These are phyloP conservation scores for Zenarchopterus dispar DNA, from an alignment of 2,797 vertebrate genomes.

Conservation along the genomic window DNA sequence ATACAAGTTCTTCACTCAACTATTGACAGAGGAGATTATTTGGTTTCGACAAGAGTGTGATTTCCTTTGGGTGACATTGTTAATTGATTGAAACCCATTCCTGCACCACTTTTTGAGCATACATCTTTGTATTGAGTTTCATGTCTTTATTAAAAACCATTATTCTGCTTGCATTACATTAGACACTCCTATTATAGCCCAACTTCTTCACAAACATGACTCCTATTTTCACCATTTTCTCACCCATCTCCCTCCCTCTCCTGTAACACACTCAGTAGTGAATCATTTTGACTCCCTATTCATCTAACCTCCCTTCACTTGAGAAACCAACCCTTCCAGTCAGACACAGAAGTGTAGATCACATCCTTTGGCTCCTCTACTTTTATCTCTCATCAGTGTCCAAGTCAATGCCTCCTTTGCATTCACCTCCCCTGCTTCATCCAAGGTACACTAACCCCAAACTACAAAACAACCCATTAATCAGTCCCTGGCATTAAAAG, in stretches of 20 bases:
- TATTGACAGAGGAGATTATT: conserved; percentile 16
- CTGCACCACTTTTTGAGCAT: conserved; percentile 25
- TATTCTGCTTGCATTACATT: conserved; percentile 23
- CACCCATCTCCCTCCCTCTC: conserved; percentile 14
- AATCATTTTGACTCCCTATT: conserved; percentile 43
- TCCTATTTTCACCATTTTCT: conserved; percentile 32
- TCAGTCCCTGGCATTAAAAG: conserved; percentile 72
- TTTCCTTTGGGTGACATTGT: conserved; percentile 56
- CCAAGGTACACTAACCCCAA: conserved; percentile 27
- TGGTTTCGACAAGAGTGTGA: conserved; percentile 24
- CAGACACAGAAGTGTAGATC: conserved; percentile 39
- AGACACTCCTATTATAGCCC: conserved; percentile 19
- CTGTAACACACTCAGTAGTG: conserved; percentile 41
- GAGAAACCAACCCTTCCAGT: conserved; percentile 56
- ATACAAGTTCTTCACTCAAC: conserved; percentile 20
- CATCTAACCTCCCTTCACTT: conserved; percentile 44
- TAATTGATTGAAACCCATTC: conserved; percentile 36
- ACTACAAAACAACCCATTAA: conserved; percentile 60
- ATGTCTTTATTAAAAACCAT: conserved; percentile 42
- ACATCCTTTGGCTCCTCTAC: conserved; percentile 43
- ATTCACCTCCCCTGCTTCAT: conserved; percentile 24
- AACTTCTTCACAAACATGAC: conserved; percentile 36
- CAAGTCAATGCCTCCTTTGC: conserved; percentile 46
- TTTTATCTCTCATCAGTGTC: conserved; percentile 53
- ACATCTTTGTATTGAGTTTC: conserved; percentile 43